Conservation (phyloP, 2,888 invertebrate genomes). For the Tipula lateralis region DNA sequence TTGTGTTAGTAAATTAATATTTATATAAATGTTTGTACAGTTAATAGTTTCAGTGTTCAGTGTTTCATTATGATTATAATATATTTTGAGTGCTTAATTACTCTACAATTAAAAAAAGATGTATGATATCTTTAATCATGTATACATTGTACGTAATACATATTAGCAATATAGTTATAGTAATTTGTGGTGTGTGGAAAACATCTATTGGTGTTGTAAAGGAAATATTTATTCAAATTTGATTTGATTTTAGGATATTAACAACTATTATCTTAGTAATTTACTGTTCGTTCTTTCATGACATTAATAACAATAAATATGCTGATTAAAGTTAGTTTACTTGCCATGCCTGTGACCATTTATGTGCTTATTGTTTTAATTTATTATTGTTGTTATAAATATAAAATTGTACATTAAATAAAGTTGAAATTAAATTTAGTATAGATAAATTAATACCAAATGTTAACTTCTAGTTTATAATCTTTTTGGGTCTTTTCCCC, state of each 20-base stretch:
- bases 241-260: background rate
- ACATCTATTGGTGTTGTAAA: background rate
- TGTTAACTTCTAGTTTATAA: no score
- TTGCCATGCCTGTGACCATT: constrained; percentile 11
- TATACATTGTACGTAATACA: background rate
- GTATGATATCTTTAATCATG: background rate
- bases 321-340: background rate
- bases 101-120: background rate
- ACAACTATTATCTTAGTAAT: background rate
- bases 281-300: background rate
- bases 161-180: no score
- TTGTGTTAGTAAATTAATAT: background rate
- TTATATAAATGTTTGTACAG: background rate
- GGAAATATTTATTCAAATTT: background rate
- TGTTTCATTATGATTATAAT: background rate
- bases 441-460: background rate
- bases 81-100: background rate
- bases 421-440: no score
- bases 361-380: background rate
- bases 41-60: background rate
- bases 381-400: background rate
- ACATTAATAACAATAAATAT: background rate
- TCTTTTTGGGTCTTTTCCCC: no score
- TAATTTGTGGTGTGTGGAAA: background rate
- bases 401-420: no score